A percentile compares a stretch with the other conserved stretches of the same genome.
These are phyloP conservation scores for Platalea minor DNA, from an alignment of 2,797 vertebrate species.

Conservation along the genomic window DNA sequence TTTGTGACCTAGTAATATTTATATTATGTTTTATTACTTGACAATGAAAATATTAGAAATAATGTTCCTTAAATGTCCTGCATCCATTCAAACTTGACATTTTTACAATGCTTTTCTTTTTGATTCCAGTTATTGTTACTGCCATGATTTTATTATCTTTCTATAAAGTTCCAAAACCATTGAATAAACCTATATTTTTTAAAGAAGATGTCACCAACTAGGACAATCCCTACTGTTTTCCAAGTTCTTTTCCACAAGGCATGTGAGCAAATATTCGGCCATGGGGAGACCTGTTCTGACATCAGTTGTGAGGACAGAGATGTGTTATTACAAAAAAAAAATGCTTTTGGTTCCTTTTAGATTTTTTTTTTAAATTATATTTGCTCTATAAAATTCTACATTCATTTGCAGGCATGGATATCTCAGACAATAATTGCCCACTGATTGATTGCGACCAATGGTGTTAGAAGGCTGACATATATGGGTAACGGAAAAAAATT, in stretches of 20 bases:
- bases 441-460: not conserved
- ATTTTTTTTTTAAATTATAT: not conserved
- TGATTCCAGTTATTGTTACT: not conserved
- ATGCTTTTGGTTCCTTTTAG: not conserved
- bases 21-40: not conserved
- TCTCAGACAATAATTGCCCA: not conserved
- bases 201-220: not conserved
- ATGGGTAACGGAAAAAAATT: not conserved
- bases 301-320: not conserved
- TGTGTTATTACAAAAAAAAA: not conserved
- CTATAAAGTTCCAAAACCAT: not conserved
- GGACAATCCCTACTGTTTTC: not conserved
- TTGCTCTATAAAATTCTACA: not conserved
- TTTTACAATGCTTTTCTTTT: not conserved
- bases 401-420: not conserved
- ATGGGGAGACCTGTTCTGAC: not conserved
- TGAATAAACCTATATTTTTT: not conserved
- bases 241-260: not conserved
- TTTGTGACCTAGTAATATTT: not conserved
- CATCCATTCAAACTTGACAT: not conserved
- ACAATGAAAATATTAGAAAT: conserved; percentile 12
- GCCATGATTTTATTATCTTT: not conserved
- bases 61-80: not conserved
- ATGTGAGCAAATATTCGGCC: not conserved
- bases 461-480: not conserved